Percentiles rank a stretch among this genome's conserved stretches.
Conservation (phyloP, 2,797 vertebrate species). For the Sylvilagus floridanus region DNA sequence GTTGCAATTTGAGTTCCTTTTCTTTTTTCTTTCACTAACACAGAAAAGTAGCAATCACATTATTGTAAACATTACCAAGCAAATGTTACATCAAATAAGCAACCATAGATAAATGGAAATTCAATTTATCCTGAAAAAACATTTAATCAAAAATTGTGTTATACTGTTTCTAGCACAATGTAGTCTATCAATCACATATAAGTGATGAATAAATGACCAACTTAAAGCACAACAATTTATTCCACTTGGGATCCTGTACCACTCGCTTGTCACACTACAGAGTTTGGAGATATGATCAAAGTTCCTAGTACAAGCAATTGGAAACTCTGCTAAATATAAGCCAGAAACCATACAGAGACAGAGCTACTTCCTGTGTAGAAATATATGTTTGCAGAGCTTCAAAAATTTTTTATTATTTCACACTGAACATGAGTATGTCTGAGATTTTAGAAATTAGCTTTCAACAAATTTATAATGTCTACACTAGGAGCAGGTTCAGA, state of each 20-base stretch:
- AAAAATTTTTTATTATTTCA: slow-evolving; percentile 28
- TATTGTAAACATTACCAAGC: background rate
- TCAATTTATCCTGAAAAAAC: slow-evolving; percentile 9
- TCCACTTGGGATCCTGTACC: background rate
- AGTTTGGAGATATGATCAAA: background rate
- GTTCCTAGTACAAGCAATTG: background rate
- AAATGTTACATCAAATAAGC: slow-evolving; percentile 32
- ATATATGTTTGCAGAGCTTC: background rate
- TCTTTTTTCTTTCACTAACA: background rate
- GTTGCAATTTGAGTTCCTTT: background rate
- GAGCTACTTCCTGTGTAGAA: background rate
- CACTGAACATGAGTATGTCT: background rate
- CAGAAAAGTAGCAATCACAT: slow-evolving; percentile 30
- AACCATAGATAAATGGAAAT: background rate
- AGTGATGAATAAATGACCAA: background rate
- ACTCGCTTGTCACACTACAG: background rate
- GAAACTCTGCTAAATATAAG: background rate
- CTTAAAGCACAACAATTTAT: background rate
- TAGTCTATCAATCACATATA: background rate
- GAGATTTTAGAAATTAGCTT: slow-evolving; percentile 14
- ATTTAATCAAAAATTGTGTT: background rate
- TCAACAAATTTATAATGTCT: background rate
- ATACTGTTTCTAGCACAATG: background rate
- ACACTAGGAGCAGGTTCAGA: background rate
- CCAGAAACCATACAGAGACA: background rate